Base-by-base conservation (phyloP, 2,113 vertebrate species). In the Zosterops japonicus region DNA sequence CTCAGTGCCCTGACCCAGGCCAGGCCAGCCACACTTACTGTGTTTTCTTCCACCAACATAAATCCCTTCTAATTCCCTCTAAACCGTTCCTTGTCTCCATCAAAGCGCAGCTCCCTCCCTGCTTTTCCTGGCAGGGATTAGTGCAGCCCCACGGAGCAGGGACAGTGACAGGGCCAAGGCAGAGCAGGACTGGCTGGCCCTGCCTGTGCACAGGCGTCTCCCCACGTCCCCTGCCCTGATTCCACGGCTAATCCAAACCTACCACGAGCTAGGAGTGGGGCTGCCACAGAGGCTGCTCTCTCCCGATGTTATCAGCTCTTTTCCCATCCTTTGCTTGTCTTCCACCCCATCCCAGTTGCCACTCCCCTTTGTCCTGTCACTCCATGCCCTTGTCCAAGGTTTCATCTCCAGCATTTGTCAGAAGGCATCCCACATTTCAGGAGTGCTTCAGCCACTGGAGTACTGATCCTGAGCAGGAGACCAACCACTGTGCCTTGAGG, bases 11-110 rank as follows among this genome's bases (percentile, higher is more conserved):
- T 84, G 76, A 77, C 52, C 68, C 7, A 3, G 39, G 49, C 70
- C 52, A 89, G 56, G 53, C 70, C 50, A 90, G 65, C 47, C 53
- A 90, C 6, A 0, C 50, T 90, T 24, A 72, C 46, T 83, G 55
- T 80, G 70, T 83, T 88, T 87, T 81, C 89, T 64, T 90, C 47
- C 72, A 81, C 80, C 52, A 78, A 29, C 68, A 61, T 17, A 94
- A 96, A 95, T 93, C 89, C 69, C 52, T 89, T 82, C 80, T 94
- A 94, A 94, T 94, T 94, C 93, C 76, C 60, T 92, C 91, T 96
- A 94, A 92, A 95, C 47, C 41, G 0, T 55, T 81, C 95, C 89
- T 86, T 59, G 87, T 57, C 83, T 90, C 83, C 93, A 83, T 60
- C 50, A 60, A 83, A 83, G 86, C 14, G 0, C 23, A 55, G 83